Evolutionary conservation across 2,797 vertebrate genomes (phyloP), one percentile per base, ranked within the genome.

Genomic region (Falco naumanni): DNA sequence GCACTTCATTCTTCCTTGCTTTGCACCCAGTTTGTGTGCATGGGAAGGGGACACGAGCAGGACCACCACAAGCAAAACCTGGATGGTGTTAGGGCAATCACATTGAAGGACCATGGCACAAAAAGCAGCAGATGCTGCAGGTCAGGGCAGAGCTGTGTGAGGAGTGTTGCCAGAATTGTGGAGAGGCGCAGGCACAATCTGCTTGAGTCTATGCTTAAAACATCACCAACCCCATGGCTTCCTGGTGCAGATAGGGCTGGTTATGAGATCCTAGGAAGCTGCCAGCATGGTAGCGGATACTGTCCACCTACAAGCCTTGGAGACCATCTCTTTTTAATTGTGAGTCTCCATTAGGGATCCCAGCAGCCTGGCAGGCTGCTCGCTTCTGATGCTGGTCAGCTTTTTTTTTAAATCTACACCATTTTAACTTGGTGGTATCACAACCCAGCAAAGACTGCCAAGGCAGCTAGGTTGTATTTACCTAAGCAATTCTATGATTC

Each of bases 381-480:
- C 56, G 34, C 28, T 94, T 50, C 64, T 88, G 48, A 29, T 50
- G 69, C 57, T 41, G 80, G 78, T 90, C 86, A 86, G 72, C 79
- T 15, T 24, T 34, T 59, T 43, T 71, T 93, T 83, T 71, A 66
- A 66, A 83, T 54, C 68, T 57, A 29, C 33, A 28, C 43, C 19
- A 29, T 83, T 84, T 93, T 69, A 83, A 74, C 61, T 88, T 41
- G 41, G 76, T 77, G 34, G 34, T 78, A 78, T 84, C 83, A 64
- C 48, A 90, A n/a, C 64, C 33, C 71, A 90, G 57, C 69, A 94
- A 66, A 71, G 29, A 25, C 57, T 93, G 84, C 86, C 84, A 86
- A 66, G 76, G 50, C 61, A 84, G 76, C 64, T 74, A 28, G 34
- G 76, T n/a, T 68, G 28, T 57, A 50, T 90, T 92, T 82, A 83